Conservation (phyloP, 2,113 vertebrate species). For the Pseudopipra pipra region DNA sequence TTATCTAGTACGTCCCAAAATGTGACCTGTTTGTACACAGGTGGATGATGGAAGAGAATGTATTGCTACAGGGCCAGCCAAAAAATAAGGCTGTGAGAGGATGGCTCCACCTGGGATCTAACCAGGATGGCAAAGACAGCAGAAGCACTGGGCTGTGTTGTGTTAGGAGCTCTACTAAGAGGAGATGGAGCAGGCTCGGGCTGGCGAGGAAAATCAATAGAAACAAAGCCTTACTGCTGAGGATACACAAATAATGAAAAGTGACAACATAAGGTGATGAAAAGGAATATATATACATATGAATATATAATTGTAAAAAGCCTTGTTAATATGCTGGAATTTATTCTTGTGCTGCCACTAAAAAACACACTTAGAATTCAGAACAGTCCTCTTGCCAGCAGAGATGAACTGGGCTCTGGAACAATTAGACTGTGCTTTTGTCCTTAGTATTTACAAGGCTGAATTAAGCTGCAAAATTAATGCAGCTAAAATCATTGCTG, state of each 20-base stretch:
- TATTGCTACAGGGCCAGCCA: background rate
- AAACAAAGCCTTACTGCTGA: background rate
- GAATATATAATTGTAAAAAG: background rate
- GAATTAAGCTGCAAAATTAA: background rate
- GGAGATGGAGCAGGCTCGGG: background rate
- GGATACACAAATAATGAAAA: background rate
- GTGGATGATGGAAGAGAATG: background rate
- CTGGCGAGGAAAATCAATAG: background rate
- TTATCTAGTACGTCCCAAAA: background rate
- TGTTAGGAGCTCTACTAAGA: background rate
- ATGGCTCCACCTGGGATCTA: background rate
- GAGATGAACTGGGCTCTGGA: slow-evolving; percentile 15
- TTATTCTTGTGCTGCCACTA: background rate
- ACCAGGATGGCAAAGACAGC: background rate
- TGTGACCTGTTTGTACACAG: background rate
- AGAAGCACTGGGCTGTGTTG: background rate
- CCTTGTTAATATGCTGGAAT: background rate
- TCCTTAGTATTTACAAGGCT: slow-evolving; percentile 10
- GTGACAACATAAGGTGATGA: background rate
- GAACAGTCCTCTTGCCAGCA: background rate
- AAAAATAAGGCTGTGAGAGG: background rate
- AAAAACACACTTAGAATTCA: slow-evolving; percentile 29
- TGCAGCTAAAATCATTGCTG: background rate
- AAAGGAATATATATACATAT: background rate
- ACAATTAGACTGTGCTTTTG: background rate